Evolutionary conservation across 37 sponge, comb jelly and placozoan genomes (phyloP), one percentile per base, ranked within the genome.

Genomic region (Bolinopsis microptera): DNA sequence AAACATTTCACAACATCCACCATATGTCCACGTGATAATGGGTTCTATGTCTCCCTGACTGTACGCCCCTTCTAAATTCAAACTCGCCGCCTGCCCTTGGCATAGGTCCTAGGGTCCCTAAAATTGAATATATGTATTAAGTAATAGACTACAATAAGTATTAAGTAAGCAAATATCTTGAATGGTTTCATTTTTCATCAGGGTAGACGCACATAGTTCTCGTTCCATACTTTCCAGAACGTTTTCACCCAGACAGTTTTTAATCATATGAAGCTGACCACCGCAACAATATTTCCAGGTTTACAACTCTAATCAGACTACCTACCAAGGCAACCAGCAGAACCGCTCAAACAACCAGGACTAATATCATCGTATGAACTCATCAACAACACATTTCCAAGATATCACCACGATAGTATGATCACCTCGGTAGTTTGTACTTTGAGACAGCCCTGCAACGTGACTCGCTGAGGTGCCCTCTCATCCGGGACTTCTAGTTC

Each of bases 271-370:
- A n/a, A n/a, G n/a, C n/a, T n/a, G n/a, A n/a, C n/a, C n/a, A n/a
- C n/a, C n/a, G n/a, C n/a, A n/a, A n/a, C n/a, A 48, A 48, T 18
- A 48, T 72, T 28, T 72, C 75, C 31, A 72, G 75, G 90, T 86
- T n/a, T 86, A 86, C 90, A 86, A 86, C 61, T 86, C 90, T 34
- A 41, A 39, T n/a, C 41, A 39, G 90, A 86, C 90, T 25, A 33
- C 48, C 5, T 86, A 86, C 61, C 90, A 86, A 40, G 90, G 90
- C n/a, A 86, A 86, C 90, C 32, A 86, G 26, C 61, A 41, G 61
- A 77, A 77, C 80, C 32, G 90, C 9, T 24, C 36, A 9, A 38
- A 40, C 13, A 82, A 31, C 23, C 83, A 82, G 31, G 83, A 82
- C 83, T 41, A 72, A 72, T 21, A 24, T 13, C 61, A 48, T 18